Evolutionary conservation across 2,113 vertebrate genomes (phyloP).

Genomic region (Eulacestoma nigropectus): DNA sequence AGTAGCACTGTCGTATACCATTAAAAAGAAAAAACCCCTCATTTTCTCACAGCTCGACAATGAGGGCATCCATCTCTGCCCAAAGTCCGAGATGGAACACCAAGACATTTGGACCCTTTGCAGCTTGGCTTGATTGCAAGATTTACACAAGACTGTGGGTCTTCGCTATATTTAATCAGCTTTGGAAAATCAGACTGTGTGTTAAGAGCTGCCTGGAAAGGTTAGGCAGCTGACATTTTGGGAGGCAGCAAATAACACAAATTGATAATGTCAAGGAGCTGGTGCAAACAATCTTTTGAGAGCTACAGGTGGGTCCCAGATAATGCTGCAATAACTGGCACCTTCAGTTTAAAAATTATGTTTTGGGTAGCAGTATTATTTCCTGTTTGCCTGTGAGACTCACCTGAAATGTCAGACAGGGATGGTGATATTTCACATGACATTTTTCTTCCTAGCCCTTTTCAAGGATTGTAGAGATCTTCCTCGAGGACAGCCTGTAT

Average conservation of each 20-base stretch:
- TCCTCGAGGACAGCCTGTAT: fast-evolving
- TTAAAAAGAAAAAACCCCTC: not conserved
- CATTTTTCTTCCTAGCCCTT: not conserved
- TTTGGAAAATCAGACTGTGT: not conserved
- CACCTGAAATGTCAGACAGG: not conserved
- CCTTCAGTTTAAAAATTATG: not conserved
- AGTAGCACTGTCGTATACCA: not conserved
- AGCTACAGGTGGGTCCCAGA: not conserved
- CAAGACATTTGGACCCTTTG: not conserved
- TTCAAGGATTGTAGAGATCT: not conserved
- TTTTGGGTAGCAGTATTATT: not conserved
- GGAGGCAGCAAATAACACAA: conserved; percentile 33
- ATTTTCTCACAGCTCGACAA: not conserved
- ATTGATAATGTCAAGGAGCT: conserved; percentile 55
- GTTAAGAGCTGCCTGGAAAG: conserved; percentile 25
- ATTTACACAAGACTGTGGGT: not conserved
- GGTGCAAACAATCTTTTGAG: conserved; percentile 1
- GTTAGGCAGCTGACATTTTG: conserved; percentile 59
- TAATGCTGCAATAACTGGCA: not conserved
- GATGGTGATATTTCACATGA: not conserved
- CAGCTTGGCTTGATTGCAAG: not conserved
- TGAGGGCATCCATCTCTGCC: not conserved
- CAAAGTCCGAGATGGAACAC: not conserved
- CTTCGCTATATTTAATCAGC: conserved; percentile 12
- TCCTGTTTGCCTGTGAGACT: not conserved